phyloP scores from a whole-genome alignment of 2,113 vertebrate species.

The Labeo rohita region DNA sequence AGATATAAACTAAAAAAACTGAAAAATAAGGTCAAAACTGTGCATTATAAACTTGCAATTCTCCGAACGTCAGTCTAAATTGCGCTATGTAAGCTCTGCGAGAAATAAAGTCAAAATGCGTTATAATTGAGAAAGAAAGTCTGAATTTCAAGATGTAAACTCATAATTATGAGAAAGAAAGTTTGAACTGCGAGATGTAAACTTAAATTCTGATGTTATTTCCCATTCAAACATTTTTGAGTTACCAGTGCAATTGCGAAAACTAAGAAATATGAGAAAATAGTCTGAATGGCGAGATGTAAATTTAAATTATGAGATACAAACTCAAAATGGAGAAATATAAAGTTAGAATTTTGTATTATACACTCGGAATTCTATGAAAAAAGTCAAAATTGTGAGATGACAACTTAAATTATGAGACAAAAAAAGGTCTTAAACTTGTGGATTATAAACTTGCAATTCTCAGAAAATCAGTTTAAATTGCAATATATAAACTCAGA shows the following conservation, averaged over 20 bases:
- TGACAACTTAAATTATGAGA: neutral
- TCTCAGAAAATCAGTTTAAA: neutral
- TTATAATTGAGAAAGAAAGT: neutral
- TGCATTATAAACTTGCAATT: neutral
- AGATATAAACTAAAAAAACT: no score
- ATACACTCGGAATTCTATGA: neutral
- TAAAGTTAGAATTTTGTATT: no score
- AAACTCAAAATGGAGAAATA: no score
- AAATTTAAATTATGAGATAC: no score
- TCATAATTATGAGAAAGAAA: neutral
- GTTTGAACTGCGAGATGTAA: neutral
- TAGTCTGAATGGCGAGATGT: no score
- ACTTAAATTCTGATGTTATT: neutral
- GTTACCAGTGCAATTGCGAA: no score
- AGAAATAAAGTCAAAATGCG: neutral
- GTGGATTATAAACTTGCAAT: neutral
- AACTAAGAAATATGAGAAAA: no score
- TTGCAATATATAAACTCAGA: no score
- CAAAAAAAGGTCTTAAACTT: neutral
- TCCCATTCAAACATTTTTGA: no score
- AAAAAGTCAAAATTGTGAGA: neutral
- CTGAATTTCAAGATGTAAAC: no score
- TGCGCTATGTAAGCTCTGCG: neutral
- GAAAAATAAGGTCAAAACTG: neutral
- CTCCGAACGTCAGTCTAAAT: no score